Percentiles rank a stretch among this genome's conserved stretches.
phyloP scores from a whole-genome alignment of 2,113 vertebrate species.

The Polypterus bichir region DNA sequence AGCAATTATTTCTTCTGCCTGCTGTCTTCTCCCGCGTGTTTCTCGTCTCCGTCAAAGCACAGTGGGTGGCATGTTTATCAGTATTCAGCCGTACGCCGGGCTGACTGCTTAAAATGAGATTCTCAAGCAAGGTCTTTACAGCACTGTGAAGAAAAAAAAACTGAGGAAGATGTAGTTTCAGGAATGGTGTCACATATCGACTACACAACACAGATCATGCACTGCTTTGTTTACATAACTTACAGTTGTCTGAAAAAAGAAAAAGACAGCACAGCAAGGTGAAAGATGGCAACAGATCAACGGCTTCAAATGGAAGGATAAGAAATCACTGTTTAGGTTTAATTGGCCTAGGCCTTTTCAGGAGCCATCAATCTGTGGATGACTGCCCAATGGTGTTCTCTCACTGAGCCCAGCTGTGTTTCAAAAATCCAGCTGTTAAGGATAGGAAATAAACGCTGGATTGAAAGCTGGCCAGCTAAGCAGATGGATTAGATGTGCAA shows the following conservation, averaged over 20 bases:
- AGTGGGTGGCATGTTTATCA: background rate
- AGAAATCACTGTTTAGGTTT: conserved; percentile 29
- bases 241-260: conserved; percentile 14
- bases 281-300: conserved; percentile 36
- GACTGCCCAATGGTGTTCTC: conserved; percentile 1
- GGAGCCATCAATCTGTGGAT: conserved; percentile 29
- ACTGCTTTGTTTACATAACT: too few species aligned
- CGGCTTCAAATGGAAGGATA: conserved; percentile 27
- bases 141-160: too few species aligned
- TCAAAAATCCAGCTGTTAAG: conserved; percentile 36
- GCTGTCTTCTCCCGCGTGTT: background rate
- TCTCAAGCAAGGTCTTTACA: too few species aligned
- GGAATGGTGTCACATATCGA: too few species aligned
- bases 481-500: too few species aligned
- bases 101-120: too few species aligned
- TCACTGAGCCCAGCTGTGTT: conserved; percentile 28
- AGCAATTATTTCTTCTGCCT: background rate
- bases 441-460: conserved; percentile 14
- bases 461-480: too few species aligned
- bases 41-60: background rate
- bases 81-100: background rate
- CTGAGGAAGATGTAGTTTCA: too few species aligned
- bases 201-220: too few species aligned
- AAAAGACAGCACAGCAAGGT: conserved; percentile 36
- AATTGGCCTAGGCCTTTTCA: conserved; percentile 32